These are phyloP conservation scores for Acleris holmiana DNA, from an alignment of 2,888 invertebrate species.

Conservation along the genomic window DNA sequence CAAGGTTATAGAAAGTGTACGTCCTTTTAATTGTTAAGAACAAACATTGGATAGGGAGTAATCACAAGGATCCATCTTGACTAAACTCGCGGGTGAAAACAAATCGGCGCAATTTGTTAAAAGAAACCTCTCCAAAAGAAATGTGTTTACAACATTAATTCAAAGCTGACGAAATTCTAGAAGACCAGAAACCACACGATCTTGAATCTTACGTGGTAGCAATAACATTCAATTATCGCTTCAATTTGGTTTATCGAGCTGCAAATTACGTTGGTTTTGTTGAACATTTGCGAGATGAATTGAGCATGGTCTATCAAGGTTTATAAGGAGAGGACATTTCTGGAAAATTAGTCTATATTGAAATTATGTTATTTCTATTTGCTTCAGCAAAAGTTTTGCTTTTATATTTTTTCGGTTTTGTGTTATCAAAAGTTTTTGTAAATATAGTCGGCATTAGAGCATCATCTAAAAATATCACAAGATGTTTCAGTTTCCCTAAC, in stretches of 20 bases:
- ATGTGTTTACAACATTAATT: constrained; percentile 9
- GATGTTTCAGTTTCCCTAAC: too few relatives aligned
- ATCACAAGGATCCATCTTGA: constrained; percentile 38
- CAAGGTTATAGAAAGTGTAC: background rate
- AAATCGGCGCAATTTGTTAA: constrained; percentile 44
- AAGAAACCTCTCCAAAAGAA: constrained; percentile 35
- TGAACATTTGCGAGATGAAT: constrained; percentile 31
- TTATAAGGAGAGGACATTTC: constrained; percentile 23
- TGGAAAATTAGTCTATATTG: constrained; percentile 14
- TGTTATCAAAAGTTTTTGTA: too few relatives aligned
- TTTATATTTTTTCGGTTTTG: too few relatives aligned
- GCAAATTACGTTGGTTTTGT: constrained; percentile 4
- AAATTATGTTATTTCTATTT: constrained; percentile 19
- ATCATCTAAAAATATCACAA: too few relatives aligned
- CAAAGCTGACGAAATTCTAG: constrained; percentile 2
- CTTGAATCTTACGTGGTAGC: background rate
- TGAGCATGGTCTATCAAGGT: constrained; percentile 32
- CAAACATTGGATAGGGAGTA: constrained; percentile 34
- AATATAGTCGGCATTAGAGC: too few relatives aligned
- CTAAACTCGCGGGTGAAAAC: constrained; percentile 41
- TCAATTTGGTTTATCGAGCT: background rate
- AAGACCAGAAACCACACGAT: background rate
- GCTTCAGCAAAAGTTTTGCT: background rate
- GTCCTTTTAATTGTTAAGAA: constrained; percentile 20
- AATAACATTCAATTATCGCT: constrained; percentile 10